These are phyloP conservation scores for Pherbina coryleti DNA, from an alignment of 2,888 invertebrate genomes.

Conservation along the genomic window DNA sequence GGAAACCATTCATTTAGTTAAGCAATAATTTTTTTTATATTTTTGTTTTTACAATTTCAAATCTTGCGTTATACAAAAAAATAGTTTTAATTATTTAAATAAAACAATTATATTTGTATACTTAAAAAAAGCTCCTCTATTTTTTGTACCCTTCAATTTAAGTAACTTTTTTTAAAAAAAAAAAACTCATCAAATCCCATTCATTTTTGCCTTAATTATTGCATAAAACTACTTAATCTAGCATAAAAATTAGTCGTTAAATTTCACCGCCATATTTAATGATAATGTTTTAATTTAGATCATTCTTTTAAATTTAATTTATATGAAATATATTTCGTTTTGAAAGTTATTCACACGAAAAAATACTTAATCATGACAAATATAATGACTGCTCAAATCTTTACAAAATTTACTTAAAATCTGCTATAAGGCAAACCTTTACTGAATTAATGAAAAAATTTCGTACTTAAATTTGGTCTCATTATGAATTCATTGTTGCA, in stretches of 20 bases:
- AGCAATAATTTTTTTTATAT: no score
- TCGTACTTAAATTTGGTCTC: constrained; percentile 12
- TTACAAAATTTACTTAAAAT: constrained; percentile 41
- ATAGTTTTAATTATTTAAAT: constrained; percentile 5
- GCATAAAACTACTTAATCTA: constrained; percentile 51
- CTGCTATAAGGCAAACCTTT: constrained; percentile 30
- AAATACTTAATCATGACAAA: constrained; percentile 16
- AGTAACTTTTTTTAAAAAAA: not conserved
- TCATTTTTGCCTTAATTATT: constrained; percentile 49
- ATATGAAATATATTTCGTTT: not conserved
- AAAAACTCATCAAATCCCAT: constrained; percentile 42
- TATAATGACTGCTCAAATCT: constrained; percentile 28
- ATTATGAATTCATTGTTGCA: no score
- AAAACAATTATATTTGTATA: not conserved
- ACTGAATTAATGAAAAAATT: not conserved
- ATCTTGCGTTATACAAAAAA: not conserved
- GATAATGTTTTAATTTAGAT: constrained; percentile 14
- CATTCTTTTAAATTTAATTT: not conserved
- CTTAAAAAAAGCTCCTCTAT: not conserved
- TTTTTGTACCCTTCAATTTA: not conserved
- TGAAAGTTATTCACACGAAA: constrained; percentile 8
- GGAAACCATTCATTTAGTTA: no score
- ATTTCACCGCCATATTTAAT: constrained; percentile 26
- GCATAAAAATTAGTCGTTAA: constrained; percentile 42
- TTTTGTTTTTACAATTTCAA: no score